Conservation (phyloP, 2,113 vertebrate species). For the Furnarius figulus region DNA sequence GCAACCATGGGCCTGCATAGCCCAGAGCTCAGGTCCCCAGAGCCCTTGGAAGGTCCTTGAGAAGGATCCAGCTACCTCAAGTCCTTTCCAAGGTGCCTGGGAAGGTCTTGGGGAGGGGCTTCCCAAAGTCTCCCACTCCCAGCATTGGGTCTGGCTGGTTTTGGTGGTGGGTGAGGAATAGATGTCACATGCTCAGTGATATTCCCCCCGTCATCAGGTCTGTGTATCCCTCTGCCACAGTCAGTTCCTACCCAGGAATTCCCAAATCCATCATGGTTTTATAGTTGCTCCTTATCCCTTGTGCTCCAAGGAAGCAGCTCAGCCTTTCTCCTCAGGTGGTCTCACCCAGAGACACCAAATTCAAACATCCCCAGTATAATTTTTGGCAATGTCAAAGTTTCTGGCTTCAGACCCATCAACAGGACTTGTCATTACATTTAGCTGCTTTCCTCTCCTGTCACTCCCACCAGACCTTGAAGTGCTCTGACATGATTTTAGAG, state of each 20-base stretch:
- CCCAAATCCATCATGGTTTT: neutral
- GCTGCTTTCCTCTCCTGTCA: neutral
- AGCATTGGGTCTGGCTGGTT: neutral
- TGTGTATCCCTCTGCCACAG: neutral
- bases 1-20: neutral
- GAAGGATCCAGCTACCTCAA: neutral
- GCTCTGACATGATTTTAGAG: neutral
- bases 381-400: neutral
- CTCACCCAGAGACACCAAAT: neutral
- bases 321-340: neutral
- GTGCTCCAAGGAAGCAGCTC: fast-evolving
- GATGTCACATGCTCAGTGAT: neutral
- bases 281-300: neutral
- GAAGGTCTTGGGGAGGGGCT: neutral
- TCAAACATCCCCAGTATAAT: neutral
- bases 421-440: neutral
- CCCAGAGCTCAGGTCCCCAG: neutral
- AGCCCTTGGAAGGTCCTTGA: too few relatives aligned
- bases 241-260: neutral
- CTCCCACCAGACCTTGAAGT: neutral
- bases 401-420: neutral
- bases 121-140: neutral
- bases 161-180: neutral
- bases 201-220: neutral
- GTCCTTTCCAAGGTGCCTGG: neutral